A percentile compares a stretch with the other conserved stretches of the same genome.
phyloP scores from a whole-genome alignment of 2,113 vertebrate species.

The Grallaria varia region DNA sequence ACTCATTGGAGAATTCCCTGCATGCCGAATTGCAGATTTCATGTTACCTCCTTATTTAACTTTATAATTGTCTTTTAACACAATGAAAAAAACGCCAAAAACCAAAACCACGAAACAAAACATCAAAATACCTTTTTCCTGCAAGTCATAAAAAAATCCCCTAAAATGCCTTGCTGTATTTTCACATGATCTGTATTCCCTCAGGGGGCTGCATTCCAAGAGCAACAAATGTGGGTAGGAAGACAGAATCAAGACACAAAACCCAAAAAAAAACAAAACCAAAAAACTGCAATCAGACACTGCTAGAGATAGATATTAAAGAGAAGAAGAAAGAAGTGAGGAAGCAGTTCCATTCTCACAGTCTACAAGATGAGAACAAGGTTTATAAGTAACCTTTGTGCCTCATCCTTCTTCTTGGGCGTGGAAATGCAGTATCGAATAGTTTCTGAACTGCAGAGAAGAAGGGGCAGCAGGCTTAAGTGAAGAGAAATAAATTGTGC shows the following conservation, averaged over 20 bases:
- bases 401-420: neutral
- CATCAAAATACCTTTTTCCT: neutral
- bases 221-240: neutral
- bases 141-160: neutral
- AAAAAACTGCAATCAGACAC: neutral
- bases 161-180: neutral
- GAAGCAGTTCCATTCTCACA: neutral
- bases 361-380: neutral
- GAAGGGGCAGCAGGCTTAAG: neutral
- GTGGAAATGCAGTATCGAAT: neutral
- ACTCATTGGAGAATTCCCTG: neutral
- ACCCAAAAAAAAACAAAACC: fast-evolving
- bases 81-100: neutral
- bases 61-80: neutral
- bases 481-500: neutral
- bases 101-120: neutral
- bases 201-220: neutral
- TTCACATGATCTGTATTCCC: neutral
- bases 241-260: neutral
- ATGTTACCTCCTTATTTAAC: neutral
- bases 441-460: neutral
- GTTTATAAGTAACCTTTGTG: neutral
- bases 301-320: neutral
- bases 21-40: neutral
- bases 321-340: neutral